phyloP scores from a whole-genome alignment of 2,113 vertebrate genomes.

The Chroicocephalus ridibundus region DNA sequence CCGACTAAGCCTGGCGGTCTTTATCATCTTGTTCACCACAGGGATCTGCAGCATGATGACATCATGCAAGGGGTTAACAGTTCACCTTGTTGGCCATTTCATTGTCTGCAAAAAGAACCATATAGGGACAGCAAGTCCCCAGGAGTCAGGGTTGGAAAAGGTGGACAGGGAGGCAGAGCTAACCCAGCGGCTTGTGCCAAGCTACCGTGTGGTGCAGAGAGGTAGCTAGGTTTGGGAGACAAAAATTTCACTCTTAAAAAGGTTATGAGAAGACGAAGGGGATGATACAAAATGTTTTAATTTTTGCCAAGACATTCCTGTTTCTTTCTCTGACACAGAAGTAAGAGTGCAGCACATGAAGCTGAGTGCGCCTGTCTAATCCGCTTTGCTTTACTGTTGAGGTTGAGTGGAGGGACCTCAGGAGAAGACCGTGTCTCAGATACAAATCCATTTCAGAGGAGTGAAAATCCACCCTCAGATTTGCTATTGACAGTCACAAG shows the following conservation, averaged over 20 bases:
- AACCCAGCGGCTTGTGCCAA: no score
- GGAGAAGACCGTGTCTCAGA: not conserved
- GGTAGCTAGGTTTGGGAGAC: not conserved
- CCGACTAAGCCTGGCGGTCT: not conserved
- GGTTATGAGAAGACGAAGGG: not conserved
- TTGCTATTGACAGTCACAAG: not conserved
- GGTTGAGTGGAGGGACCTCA: not conserved
- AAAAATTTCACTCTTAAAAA: not conserved
- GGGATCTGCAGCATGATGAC: not conserved
- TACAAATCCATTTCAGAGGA: not conserved
- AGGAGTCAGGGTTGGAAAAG: not conserved
- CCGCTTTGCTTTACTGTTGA: not conserved
- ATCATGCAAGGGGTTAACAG: not conserved
- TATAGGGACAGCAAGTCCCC: not conserved
- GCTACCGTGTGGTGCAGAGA: not conserved
- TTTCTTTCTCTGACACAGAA: not conserved
- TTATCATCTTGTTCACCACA: not conserved
- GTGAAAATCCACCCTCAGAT: not conserved
- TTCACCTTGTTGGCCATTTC: not conserved
- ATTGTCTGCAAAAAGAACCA: not conserved
- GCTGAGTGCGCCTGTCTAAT: not conserved
- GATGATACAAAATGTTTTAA: not conserved
- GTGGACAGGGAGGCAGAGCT: not conserved
- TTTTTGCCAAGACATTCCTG: not conserved
- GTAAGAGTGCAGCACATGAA: not conserved